Base-by-base conservation (phyloP, 2,888 invertebrate genomes). In the Ectropis crepuscularia region DNA sequence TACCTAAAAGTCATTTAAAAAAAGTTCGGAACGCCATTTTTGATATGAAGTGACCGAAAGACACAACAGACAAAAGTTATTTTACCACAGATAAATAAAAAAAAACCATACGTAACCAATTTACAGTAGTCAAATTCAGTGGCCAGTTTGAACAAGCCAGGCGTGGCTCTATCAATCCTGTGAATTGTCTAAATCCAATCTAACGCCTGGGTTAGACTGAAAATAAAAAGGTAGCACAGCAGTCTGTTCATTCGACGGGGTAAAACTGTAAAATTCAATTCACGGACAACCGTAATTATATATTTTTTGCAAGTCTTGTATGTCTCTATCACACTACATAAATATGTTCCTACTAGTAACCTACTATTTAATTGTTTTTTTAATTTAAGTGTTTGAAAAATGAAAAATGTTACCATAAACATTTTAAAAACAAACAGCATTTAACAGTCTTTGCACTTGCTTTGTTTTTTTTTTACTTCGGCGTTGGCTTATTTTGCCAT, bases 131-230 rank as follows among this genome's bases (percentile, higher is more conserved):
- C 76, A 82, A 85, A 83, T 79, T 72, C 75, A 69, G 78, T 68
- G 79, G 77, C 76, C 70, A 74, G 74, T 73, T 71, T 70, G 74
- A 76, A 80, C 67, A 73, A 70, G 66, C 75, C 71, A 73, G 62
- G 74, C 73, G 75, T 71, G 70, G 69, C 71, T 62, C 71, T 74
- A 79, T 78, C 78, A 79, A 82, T 81, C 74, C 70, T 69, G 77
- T 73, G 75, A 78, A 79, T 79, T 75, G 72, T 76, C 67, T 76
- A 78, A 81, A 81, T 74, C 75, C 77, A 84, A 85, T 83, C 78
- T 75, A 80, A 82, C 78, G 73, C 76, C 67, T 50, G 58, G 55
- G 42, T 63, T 64, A 60, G 60, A 57, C 59, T 69, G 50, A 67
- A 65, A 65, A 75, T 71, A 74, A 75, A 69, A 74, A 64, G 42